Conservation (phyloP, 2,888 invertebrate genomes). For the Glyphotaelius pellucidus region DNA sequence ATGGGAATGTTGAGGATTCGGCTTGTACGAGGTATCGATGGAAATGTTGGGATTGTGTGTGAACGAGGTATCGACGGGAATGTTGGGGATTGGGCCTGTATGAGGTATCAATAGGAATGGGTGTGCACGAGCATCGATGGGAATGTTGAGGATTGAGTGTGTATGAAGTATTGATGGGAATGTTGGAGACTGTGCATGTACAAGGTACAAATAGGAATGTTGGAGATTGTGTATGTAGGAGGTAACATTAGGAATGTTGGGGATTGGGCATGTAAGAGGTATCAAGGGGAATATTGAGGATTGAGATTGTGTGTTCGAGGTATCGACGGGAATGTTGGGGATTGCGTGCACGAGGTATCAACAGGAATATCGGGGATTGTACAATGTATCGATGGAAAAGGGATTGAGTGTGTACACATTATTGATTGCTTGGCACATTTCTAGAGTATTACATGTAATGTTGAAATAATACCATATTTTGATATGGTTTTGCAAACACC, state of each 20-base stretch:
- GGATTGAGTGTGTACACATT: not conserved
- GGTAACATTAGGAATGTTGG: too few relatives aligned
- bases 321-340: not conserved
- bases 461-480: slow-evolving; percentile 34
- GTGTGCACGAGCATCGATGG: not conserved
- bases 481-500: slow-evolving; percentile 69
- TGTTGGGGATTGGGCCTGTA: not conserved
- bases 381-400: not conserved
- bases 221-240: too few relatives aligned
- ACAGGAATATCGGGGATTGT: not conserved
- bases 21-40: too few relatives aligned
- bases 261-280: too few relatives aligned
- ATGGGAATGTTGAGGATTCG: too few relatives aligned
- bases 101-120: not conserved
- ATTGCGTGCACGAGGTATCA: not conserved
- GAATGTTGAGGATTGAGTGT: not conserved
- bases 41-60: too few relatives aligned
- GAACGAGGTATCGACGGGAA: too few relatives aligned
- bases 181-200: not conserved
- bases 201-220: too few relatives aligned
- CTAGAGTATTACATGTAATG: slow-evolving; percentile 30
- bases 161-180: not conserved
- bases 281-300: too few relatives aligned
- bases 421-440: slow-evolving; percentile 27
- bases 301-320: too few relatives aligned